These are phyloP conservation scores for Sphecodes monilicornis DNA, from an alignment of 2,888 invertebrate species.

Conservation along the genomic window DNA sequence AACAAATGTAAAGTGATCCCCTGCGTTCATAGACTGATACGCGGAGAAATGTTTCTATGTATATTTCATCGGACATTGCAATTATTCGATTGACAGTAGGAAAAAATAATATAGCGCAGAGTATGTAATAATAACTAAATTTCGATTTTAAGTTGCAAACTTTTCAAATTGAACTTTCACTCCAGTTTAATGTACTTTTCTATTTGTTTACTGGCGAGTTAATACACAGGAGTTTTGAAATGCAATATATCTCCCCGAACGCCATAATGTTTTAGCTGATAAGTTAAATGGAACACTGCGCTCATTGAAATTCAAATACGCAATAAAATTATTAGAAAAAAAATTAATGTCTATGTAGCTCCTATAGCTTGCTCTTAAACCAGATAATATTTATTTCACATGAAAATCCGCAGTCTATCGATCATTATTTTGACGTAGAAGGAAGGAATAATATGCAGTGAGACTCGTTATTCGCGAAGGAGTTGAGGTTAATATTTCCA, in stretches of 20 bases:
- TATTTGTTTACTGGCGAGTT: not conserved
- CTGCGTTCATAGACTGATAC: not conserved
- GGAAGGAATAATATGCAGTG: too few relatives aligned
- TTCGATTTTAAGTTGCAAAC: not conserved
- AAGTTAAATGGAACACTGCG: not conserved
- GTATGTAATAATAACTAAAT: not conserved
- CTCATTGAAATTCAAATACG: not conserved
- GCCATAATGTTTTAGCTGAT: not conserved
- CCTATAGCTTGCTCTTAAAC: too few relatives aligned
- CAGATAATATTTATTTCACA: too few relatives aligned
- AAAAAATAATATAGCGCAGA: not conserved
- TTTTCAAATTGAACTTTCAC: not conserved
- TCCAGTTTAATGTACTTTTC: not conserved
- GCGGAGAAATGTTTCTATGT: not conserved
- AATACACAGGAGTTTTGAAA: not conserved
- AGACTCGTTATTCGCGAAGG: too few relatives aligned
- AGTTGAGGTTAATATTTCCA: not conserved
- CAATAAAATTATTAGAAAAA: too few relatives aligned
- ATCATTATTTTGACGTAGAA: too few relatives aligned
- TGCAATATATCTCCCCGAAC: not conserved
- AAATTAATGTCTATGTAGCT: too few relatives aligned
- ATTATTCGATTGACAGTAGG: not conserved
- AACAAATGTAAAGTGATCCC: conserved; percentile 40
- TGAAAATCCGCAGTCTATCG: too few relatives aligned
- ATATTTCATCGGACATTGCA: not conserved